Conservation (phyloP, 2,888 invertebrate genomes). For the Thumatha senex region DNA sequence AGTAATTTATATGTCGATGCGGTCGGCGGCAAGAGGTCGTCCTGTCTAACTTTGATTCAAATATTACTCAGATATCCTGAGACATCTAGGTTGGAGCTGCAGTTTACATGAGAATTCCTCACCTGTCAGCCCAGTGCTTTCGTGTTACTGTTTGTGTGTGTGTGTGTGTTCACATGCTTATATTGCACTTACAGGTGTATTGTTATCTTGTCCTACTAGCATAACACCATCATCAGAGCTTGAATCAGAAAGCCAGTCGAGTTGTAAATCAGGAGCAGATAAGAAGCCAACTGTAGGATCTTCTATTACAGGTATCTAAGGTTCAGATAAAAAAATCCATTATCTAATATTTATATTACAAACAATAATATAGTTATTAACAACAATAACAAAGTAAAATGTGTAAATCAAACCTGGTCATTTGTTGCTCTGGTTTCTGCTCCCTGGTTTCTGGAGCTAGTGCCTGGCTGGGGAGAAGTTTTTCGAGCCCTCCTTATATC, state of each 20-base stretch:
- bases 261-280: slow-evolving; percentile 88
- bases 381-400: not conserved
- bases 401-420: slow-evolving; percentile 18
- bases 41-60: too few relatives aligned
- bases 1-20: too few relatives aligned
- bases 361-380: too few relatives aligned
- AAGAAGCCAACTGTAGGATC: slow-evolving; percentile 65
- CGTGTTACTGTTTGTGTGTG: too few relatives aligned
- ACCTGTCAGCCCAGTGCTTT: too few relatives aligned
- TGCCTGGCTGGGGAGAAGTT: slow-evolving; percentile 67
- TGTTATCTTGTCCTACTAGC: slow-evolving; percentile 64
- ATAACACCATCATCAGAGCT: slow-evolving; percentile 87
- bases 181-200: slow-evolving; percentile 32
- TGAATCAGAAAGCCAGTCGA: slow-evolving; percentile 88
- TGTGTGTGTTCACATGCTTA: too few relatives aligned
- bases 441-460: slow-evolving; percentile 54
- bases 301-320: not conserved
- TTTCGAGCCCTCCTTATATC: slow-evolving; percentile 46
- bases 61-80: too few relatives aligned
- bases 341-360: too few relatives aligned
- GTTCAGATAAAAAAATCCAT: too few relatives aligned
- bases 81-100: too few relatives aligned
- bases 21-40: too few relatives aligned
- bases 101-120: too few relatives aligned
- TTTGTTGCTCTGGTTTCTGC: slow-evolving; percentile 21